phyloP scores from a whole-genome alignment of 2,888 invertebrate species.

The Coelopa pilipes region DNA sequence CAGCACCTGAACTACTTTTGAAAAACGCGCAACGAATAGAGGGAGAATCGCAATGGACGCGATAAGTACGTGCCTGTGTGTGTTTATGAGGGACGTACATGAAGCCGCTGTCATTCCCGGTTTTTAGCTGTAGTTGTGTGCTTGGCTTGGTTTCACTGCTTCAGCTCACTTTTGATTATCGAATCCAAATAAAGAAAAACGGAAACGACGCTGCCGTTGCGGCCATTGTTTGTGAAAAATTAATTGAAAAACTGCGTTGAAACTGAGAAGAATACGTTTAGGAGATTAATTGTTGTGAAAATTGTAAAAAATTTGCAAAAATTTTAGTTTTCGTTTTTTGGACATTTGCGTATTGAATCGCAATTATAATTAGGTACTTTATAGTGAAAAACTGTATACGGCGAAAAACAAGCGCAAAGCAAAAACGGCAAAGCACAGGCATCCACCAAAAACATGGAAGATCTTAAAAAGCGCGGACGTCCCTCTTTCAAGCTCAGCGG shows the following conservation, averaged over 20 bases:
- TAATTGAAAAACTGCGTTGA: background rate
- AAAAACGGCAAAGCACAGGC: conserved; percentile 7
- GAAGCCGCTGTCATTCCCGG: too few species aligned
- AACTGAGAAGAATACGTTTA: background rate
- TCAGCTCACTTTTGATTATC: background rate
- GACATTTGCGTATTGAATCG: too few species aligned
- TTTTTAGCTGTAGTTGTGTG: conserved; percentile 23
- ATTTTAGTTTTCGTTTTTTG: too few species aligned
- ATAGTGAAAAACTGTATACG: conserved; percentile 27
- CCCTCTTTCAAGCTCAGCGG: conserved; percentile 24
- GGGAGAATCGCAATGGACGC: too few species aligned
- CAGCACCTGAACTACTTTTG: too few species aligned
- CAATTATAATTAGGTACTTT: background rate
- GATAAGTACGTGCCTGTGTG: background rate
- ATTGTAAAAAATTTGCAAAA: too few species aligned
- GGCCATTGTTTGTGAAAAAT: conserved; percentile 14
- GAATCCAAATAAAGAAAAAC: conserved; percentile 21
- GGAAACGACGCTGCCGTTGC: conserved; percentile 10
- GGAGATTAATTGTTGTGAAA: background rate
- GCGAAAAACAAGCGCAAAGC: conserved; percentile 32
- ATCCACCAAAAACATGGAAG: conserved; percentile 38
- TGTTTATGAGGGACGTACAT: background rate
- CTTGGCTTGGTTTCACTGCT: conserved; percentile 29
- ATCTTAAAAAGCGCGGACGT: conserved; percentile 40
- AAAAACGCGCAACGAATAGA: too few species aligned